These are phyloP conservation scores for Ectobius pallidus DNA, from an alignment of 2,888 invertebrate species.

Conservation along the genomic window DNA sequence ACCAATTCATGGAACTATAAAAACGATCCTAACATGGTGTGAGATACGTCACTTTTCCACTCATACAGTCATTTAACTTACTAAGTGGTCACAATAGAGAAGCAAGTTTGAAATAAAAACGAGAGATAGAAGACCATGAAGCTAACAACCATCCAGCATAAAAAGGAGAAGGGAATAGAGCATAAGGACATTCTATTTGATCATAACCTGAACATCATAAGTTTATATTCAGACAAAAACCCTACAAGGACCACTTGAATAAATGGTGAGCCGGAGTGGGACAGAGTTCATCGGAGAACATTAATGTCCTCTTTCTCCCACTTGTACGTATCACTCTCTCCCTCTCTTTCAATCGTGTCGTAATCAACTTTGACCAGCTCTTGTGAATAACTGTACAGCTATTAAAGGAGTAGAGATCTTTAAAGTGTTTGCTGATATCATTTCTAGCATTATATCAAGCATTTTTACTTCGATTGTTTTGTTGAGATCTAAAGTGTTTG, in stretches of 20 bases:
- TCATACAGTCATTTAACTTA: background rate
- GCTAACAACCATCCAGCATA: background rate
- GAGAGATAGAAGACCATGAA: background rate
- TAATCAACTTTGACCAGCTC: background rate
- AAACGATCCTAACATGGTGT: too few species aligned
- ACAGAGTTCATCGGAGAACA: conserved; percentile 21
- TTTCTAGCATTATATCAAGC: background rate
- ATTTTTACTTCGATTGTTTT: background rate
- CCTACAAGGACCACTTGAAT: background rate
- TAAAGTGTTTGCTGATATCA: background rate
- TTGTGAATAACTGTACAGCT: background rate
- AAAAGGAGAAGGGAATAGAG: background rate
- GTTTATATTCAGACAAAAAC: conserved; percentile 10
- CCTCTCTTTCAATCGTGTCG: background rate
- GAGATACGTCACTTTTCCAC: background rate
- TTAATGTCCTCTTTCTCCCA: conserved; percentile 6
- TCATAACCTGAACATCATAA: background rate
- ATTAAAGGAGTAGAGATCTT: background rate
- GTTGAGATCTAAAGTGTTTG: too few species aligned
- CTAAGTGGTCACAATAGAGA: background rate
- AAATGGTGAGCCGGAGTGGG: background rate
- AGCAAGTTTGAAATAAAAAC: conserved; percentile 1
- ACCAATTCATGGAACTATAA: too few species aligned
- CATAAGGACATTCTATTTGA: background rate
- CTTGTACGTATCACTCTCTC: too few species aligned